Percentiles rank a stretch among this genome's conserved stretches.
phyloP scores from a whole-genome alignment of 1,140 invertebrate genomes.

The Phymastichus coffea region DNA sequence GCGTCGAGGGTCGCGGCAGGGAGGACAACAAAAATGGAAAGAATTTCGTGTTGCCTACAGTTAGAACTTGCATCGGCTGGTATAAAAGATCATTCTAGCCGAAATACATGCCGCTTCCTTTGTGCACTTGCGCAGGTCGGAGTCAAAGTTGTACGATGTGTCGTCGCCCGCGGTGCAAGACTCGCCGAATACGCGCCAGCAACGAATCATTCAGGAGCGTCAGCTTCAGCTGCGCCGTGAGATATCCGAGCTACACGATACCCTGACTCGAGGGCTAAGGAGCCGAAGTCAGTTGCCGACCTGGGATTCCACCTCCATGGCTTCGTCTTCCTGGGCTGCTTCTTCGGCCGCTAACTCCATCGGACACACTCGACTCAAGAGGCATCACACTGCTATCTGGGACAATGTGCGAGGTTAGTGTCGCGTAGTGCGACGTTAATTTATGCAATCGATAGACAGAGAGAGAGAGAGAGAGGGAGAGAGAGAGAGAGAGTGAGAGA shows the following conservation, averaged over 20 bases:
- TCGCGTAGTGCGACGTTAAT: too few relatives aligned
- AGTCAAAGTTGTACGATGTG: constrained; percentile 33
- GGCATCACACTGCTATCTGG: constrained; percentile 33
- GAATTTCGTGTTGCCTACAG: too few relatives aligned
- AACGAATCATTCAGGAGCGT: constrained; percentile 38
- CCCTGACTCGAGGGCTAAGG: constrained; percentile 36
- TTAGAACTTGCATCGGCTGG: too few relatives aligned
- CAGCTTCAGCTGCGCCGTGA: constrained; percentile 39
- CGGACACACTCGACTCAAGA: constrained; percentile 32
- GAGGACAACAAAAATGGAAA: too few relatives aligned
- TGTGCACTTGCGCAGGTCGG: too few relatives aligned
- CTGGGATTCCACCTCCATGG: constrained; percentile 39
- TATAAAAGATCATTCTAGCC: too few relatives aligned
- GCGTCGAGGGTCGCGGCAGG: too few relatives aligned
- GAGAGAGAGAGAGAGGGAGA: too few relatives aligned
- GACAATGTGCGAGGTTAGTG: constrained; percentile 38
- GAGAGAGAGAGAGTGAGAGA: too few relatives aligned
- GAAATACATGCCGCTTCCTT: too few relatives aligned
- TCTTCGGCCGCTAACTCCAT: constrained; percentile 33
- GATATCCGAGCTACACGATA: constrained; percentile 44
- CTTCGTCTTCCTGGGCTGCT: constrained; percentile 39
- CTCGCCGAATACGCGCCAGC: constrained; percentile 28
- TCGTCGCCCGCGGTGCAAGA: background rate
- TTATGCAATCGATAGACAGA: too few relatives aligned
- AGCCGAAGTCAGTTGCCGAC: constrained; percentile 31